phyloP scores from a whole-genome alignment of 2,797 vertebrate species.

The Notolabrus celidotus region DNA sequence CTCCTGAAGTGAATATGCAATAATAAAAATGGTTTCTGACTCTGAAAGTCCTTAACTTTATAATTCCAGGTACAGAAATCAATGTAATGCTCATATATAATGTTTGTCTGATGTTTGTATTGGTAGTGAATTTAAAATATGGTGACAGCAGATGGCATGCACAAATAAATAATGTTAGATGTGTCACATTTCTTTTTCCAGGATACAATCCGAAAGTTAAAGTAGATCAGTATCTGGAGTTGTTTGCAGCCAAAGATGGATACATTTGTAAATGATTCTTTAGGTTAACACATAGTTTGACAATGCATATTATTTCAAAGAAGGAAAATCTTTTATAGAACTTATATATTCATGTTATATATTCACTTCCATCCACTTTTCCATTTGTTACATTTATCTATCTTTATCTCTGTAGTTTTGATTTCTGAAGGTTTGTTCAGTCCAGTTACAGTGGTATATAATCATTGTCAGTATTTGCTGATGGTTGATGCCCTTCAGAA shows the following conservation, averaged over 20 bases:
- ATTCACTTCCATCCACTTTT: too few relatives aligned
- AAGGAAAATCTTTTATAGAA: too few relatives aligned
- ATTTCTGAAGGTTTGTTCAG: too few relatives aligned
- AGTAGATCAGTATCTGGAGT: background rate
- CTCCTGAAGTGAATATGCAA: background rate
- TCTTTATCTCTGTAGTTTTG: too few relatives aligned
- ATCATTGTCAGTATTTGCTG: too few relatives aligned
- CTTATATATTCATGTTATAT: too few relatives aligned
- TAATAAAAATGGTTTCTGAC: background rate
- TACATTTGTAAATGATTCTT: background rate
- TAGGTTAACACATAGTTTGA: background rate
- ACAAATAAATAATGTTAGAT: constrained; percentile 8
- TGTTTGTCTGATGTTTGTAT: too few relatives aligned
- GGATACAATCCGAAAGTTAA: too few relatives aligned
- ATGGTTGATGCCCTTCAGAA: too few relatives aligned
- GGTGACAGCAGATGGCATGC: constrained; percentile 16
- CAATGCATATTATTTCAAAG: background rate
- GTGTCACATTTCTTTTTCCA: constrained; percentile 14
- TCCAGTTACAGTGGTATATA: too few relatives aligned
- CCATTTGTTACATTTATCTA: too few relatives aligned
- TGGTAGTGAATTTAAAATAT: background rate
- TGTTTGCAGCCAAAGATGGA: background rate
- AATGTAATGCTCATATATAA: background rate
- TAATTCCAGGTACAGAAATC: background rate
- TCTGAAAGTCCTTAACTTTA: background rate